These are phyloP conservation scores for Cephalotes varians DNA, from an alignment of 2,888 invertebrate species.

Conservation along the genomic window DNA sequence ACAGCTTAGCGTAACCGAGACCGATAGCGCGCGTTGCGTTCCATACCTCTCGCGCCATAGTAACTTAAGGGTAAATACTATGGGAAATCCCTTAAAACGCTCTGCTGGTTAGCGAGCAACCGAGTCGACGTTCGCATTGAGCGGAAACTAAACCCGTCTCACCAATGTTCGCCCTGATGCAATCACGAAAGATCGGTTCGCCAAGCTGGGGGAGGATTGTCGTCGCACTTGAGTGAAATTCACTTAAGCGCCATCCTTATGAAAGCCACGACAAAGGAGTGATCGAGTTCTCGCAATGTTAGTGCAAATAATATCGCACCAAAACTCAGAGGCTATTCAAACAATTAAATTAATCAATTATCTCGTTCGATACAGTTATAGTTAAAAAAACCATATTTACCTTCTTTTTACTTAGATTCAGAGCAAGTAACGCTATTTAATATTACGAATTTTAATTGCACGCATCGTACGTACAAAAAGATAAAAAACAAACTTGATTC, in stretches of 20 bases:
- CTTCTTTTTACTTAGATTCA: too few relatives aligned
- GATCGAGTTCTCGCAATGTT: conserved; percentile 2
- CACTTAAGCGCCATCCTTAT: conserved; percentile 10
- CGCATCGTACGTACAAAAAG: too few relatives aligned
- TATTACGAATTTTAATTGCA: too few relatives aligned
- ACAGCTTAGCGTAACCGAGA: conserved; percentile 37
- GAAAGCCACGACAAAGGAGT: conserved; percentile 14
- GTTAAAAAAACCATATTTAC: too few relatives aligned
- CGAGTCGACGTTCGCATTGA: conserved; percentile 53
- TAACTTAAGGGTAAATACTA: conserved; percentile 53
- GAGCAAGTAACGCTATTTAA: too few relatives aligned
- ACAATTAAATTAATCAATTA: background rate
- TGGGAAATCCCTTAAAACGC: conserved; percentile 65
- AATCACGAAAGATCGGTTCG: conserved; percentile 48
- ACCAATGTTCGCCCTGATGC: conserved; percentile 51
- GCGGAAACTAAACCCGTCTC: conserved; percentile 39
- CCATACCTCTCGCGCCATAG: conserved; percentile 9
- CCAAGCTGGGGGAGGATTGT: conserved; percentile 25
- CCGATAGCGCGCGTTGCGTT: conserved; percentile 31
- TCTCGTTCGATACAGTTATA: too few relatives aligned
- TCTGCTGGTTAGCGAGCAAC: conserved; percentile 50
- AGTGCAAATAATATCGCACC: background rate
- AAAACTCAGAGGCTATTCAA: background rate
- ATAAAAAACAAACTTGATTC: too few relatives aligned
- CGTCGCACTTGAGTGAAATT: conserved; percentile 38